Evolutionary conservation across 2,888 invertebrate genomes (phyloP), one percentile per base, ranked within the genome.

Genomic region (Zootermopsis nevadensis): DNA sequence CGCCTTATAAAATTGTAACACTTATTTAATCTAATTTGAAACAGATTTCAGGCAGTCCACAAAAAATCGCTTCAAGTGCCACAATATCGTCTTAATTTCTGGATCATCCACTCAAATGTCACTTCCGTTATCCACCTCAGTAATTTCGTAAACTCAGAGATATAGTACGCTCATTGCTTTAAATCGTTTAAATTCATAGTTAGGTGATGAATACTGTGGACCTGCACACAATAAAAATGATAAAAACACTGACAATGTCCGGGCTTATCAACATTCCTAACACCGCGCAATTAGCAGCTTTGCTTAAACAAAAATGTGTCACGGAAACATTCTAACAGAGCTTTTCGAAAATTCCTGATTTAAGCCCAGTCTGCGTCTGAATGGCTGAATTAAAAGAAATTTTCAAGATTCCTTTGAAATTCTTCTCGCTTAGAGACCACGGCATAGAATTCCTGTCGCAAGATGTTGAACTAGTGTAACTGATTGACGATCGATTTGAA

Each of bases 301-400:
- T 27, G 27, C 67, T 31, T 27, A 67, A 67, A 27, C 67, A 31
- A 69, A 3, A 69, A 31, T 31, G 31, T 31, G 10, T 3, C 22
- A 7, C 22, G 19, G n/a, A 27, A 7, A 33, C 33, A 69, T 69
- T 33, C 69, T 33, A 1, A 33, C 30, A 19, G 24, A 6, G n/a
- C 2, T 67, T 66, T 66, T 66, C 8, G 24, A 66, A 66, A 66
- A 66, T 66, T 66, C 8, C 66, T 24, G 66, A 66, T 15, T 22
- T 66, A 66, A 66, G 27, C 30, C 8, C 53, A 53, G 53, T 27
- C 27, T 67, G 8, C 22, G 69, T 0, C 33, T 69, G 24, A 74
- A 74, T 42, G 74, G 24, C 74, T 74, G 38, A 74, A 42, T 42
- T 74, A 42, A 38, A 74, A n/a, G 74, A 19, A 42, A 42, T 24